phyloP scores from a whole-genome alignment of 2,888 invertebrate species.

The Drosophila paucipuncta region DNA sequence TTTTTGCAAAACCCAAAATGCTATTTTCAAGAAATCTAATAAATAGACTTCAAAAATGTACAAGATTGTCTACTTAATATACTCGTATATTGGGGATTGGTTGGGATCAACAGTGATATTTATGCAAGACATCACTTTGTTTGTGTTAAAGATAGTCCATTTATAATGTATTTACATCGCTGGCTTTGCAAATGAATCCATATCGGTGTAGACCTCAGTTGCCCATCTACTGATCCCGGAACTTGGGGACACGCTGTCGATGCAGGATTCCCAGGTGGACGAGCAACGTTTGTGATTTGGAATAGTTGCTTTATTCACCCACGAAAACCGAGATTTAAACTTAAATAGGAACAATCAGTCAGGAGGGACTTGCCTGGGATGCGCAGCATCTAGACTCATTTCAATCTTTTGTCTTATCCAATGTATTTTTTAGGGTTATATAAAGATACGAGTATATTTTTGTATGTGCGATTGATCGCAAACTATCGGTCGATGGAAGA shows the following conservation, averaged over 20 bases:
- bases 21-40: conserved; percentile 64
- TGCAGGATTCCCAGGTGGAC: conserved; percentile 84
- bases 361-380: conserved; percentile 89
- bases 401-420: conserved; percentile 19
- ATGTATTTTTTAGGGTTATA: conserved; percentile 12
- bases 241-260: too few species aligned
- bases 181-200: conserved; percentile 86
- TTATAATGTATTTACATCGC: not conserved
- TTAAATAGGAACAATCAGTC: conserved; percentile 34
- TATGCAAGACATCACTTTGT: not conserved
- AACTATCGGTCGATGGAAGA: too few species aligned
- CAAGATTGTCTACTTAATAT: not conserved
- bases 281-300: conserved; percentile 88
- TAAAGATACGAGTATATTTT: not conserved
- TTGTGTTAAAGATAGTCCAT: not conserved
- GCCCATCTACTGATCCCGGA: too few species aligned
- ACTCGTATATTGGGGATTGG: not conserved
- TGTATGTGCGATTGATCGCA: too few species aligned
- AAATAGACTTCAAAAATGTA: conserved; percentile 61
- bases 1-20: conserved; percentile 51
- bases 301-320: conserved; percentile 77
- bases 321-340: not conserved
- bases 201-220: too few species aligned
- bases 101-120: not conserved
- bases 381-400: conserved; percentile 85